Conservation (phyloP, 2,113 vertebrate genomes). For the Amphiprion ocellaris region DNA sequence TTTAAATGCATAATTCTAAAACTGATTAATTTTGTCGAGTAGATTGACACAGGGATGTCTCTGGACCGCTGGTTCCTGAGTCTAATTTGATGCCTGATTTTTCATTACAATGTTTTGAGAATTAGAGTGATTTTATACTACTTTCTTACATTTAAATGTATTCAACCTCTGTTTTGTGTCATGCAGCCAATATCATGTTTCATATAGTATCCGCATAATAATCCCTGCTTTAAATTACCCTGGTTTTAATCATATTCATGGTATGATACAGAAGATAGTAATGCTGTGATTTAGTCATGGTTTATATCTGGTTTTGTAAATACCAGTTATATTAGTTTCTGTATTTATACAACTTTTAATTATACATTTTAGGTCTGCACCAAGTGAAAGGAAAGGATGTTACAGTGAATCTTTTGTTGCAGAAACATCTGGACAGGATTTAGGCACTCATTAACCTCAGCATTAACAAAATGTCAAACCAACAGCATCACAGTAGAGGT, state of each 20-base stretch:
- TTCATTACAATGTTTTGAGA: too few species aligned
- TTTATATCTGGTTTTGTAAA: too few species aligned
- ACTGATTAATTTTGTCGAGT: neutral
- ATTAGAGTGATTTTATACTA: neutral
- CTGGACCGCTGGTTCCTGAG: neutral
- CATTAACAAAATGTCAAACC: conserved; percentile 2
- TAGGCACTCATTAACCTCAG: neutral
- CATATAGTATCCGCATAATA: neutral
- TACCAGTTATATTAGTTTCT: too few species aligned
- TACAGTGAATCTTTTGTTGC: neutral
- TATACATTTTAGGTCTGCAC: neutral
- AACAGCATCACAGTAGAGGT: neutral
- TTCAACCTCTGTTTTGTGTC: neutral
- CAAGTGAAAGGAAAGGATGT: neutral
- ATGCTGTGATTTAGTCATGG: too few species aligned
- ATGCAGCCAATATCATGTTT: neutral
- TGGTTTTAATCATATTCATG: neutral
- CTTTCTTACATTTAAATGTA: neutral
- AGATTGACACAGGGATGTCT: neutral
- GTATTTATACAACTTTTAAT: too few species aligned
- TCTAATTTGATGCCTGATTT: neutral
- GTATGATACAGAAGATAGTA: too few species aligned
- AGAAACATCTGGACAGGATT: neutral
- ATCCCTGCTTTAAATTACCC: neutral
- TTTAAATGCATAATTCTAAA: neutral